Percentiles rank a stretch among this genome's conserved stretches.
Evolutionary conservation across 1,140 invertebrate species (phyloP).

Genomic region (Papilio helenus): DNA sequence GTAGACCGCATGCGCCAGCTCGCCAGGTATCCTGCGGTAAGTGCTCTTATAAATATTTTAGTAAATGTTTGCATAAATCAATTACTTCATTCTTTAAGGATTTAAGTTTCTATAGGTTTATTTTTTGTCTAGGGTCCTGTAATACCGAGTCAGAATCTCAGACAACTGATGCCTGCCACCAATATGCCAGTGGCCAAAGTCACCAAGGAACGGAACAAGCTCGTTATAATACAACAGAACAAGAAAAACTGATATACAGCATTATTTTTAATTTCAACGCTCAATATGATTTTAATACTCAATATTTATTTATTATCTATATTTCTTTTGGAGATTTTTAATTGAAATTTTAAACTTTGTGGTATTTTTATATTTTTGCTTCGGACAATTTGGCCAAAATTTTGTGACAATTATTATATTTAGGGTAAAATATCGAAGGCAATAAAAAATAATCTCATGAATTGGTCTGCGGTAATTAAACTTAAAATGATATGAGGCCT

Average conservation of each 20-base stretch:
- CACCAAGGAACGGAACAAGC: conserved; percentile 89
- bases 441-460: no score
- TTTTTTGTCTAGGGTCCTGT: conserved; percentile 62
- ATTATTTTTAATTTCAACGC: conserved; percentile 53
- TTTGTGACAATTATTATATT: no score
- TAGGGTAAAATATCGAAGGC: no score
- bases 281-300: conserved; percentile 56
- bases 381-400: no score
- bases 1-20: conserved; percentile 74
- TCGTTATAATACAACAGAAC: conserved; percentile 88
- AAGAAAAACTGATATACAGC: conserved; percentile 75
- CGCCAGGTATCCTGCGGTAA: conserved; percentile 68
- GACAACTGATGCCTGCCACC: conserved; percentile 84
- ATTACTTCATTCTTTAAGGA: not conserved
- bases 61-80: no score
- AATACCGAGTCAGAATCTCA: conserved; percentile 84
- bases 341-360: not conserved
- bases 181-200: conserved; percentile 87
- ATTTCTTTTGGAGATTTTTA: conserved; percentile 1
- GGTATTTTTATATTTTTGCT: no score
- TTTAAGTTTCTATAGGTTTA: not conserved
- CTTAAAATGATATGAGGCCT: no score
- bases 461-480: no score
- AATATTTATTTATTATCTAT: conserved; percentile 46
- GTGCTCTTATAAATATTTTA: conserved; percentile 33